Evolutionary conservation across 2,113 vertebrate genomes (phyloP), one percentile per base, ranked within the genome.

Genomic region (Poeciliopsis retropinna): DNA sequence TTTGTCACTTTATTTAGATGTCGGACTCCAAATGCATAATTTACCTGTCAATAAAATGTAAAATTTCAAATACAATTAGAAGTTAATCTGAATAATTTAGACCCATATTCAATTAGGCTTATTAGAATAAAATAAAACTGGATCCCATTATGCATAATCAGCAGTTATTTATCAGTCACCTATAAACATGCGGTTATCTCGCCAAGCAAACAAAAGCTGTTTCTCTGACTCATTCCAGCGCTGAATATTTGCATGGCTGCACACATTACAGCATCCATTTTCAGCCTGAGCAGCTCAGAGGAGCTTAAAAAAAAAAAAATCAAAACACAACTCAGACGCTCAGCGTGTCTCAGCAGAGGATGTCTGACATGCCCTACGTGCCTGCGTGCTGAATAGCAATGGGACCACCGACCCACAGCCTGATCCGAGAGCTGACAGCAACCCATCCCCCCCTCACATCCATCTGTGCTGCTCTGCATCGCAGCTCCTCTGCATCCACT

Each of bases 391-490:
- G 90, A 92, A 88, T 89, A 90, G 91, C 89, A 92, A 93, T 92
- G 90, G 89, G 90, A 91, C 88, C 88, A 79, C 88, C 87, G 87
- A 91, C 90, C 89, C 88, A 85, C 87, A 88, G 87, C 85, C 84
- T 90, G 90, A 91, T 92, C 87, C 87, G 88, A 67, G 85, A 68
- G 83, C 84, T 91, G 91, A 92, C 92, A 90, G 86, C 87, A 82
- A 82, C 91, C 90, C 91, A 89, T 92, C 90, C 92, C 91, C 92
- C 92, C 90, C 74, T 78, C 78, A 83, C 75, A 71, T 87, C 92
- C 90, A 92, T 93, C 92, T 92, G 90, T 85, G 91, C 87, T 67
- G 81, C 83, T 89, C 87, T 88, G 91, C 92, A 91, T 88, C 83
- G 88, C 85, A 87, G 89, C 57, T 73, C n/a, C 31, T 72, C 32